A percentile compares a stretch with the other conserved stretches of the same genome.
phyloP scores from a whole-genome alignment of 2,113 vertebrate genomes.

The Megaleporinus macrocephalus region DNA sequence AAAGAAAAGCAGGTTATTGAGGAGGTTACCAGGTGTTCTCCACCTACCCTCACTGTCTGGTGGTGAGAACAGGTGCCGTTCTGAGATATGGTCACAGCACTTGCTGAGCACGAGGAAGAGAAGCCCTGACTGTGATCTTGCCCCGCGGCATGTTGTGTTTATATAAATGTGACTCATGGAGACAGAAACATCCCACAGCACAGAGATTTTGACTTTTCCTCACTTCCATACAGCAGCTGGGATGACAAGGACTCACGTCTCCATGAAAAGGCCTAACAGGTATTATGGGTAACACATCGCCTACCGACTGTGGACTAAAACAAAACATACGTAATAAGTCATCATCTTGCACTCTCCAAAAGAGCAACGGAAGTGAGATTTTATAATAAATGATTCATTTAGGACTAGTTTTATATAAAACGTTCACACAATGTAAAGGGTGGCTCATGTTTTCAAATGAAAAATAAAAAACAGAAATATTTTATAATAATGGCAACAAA shows the following conservation, averaged over 20 bases:
- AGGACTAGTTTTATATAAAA: too few relatives aligned
- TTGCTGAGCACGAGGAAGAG: not conserved
- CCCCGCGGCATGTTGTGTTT: not conserved
- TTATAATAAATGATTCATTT: too few relatives aligned
- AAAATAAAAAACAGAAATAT: too few relatives aligned
- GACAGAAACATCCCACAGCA: constrained; percentile 24
- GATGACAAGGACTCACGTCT: constrained; percentile 21
- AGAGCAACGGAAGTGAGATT: too few relatives aligned
- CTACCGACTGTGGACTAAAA: not conserved
- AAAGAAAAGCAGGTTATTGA: not conserved
- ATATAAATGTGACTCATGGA: constrained; percentile 24
- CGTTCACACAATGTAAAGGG: too few relatives aligned
- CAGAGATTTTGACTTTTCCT: constrained; percentile 27
- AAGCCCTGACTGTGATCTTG: too few relatives aligned
- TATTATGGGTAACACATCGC: constrained; percentile 2
- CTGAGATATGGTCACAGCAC: not conserved
- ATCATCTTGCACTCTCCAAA: too few relatives aligned
- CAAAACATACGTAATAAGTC: not conserved
- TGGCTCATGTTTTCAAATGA: too few relatives aligned
- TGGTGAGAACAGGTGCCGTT: not conserved
- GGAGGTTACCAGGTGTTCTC: not conserved
- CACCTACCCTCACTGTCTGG: not conserved
- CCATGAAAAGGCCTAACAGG: constrained; percentile 38
- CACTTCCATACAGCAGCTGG: constrained; percentile 29
- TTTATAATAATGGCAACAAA: not conserved